Percentiles rank a stretch among this genome's conserved stretches.
Evolutionary conservation across 2,113 vertebrate genomes (phyloP).

Genomic region (Verasper variegatus): DNA sequence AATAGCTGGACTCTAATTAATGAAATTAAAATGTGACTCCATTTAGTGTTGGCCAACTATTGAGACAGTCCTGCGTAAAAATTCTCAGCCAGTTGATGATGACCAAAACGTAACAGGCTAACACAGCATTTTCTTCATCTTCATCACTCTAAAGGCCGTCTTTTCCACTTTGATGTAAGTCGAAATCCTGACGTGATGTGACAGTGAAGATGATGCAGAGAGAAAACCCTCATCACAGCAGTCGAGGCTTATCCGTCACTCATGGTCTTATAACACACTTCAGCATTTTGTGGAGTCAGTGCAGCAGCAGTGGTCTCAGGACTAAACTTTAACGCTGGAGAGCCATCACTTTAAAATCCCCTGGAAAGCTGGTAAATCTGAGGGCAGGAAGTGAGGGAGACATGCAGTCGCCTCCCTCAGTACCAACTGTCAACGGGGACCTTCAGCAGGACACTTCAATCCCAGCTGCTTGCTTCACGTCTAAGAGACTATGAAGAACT

Average conservation of each 20-base stretch:
- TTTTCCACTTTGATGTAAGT: background rate
- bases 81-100: background rate
- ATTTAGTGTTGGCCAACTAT: too few relatives aligned
- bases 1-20: too few relatives aligned
- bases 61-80: too few relatives aligned
- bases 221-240: constrained; percentile 27
- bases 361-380: constrained; percentile 33
- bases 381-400: constrained; percentile 48
- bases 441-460: constrained; percentile 59
- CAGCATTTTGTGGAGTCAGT: constrained; percentile 39
- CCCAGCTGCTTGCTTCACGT: constrained; percentile 56
- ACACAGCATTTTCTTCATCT: background rate
- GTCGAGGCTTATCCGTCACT: constrained; percentile 31
- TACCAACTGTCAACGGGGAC: constrained; percentile 54
- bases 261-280: background rate
- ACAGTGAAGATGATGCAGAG: constrained; percentile 33
- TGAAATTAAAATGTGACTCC: too few relatives aligned
- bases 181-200: constrained; percentile 10
- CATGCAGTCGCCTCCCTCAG: constrained; percentile 26
- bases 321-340: constrained; percentile 26
- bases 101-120: background rate
- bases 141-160: constrained; percentile 1
- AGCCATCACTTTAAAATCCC: constrained; percentile 32
- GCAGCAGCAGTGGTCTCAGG: constrained; percentile 14
- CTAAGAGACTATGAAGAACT: background rate